These are phyloP conservation scores for Leucoraja erinaceus DNA, from an alignment of 2,113 vertebrate species.

Conservation along the genomic window DNA sequence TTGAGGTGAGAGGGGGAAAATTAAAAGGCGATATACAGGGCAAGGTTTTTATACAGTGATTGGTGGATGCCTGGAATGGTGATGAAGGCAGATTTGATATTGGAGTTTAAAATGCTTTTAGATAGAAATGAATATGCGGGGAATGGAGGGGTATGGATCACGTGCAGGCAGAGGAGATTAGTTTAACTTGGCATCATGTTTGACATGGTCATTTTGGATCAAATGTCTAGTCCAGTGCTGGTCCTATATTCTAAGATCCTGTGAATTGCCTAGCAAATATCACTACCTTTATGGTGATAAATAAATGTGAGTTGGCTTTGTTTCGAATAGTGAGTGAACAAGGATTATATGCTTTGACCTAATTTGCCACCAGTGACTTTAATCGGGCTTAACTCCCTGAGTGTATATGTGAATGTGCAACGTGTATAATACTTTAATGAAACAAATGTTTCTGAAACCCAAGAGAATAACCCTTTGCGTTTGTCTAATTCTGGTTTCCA, in stretches of 20 bases:
- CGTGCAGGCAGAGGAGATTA: too few relatives aligned
- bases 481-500: neutral
- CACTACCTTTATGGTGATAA: neutral
- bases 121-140: too few relatives aligned
- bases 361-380: neutral
- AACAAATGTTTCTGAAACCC: neutral
- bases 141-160: too few relatives aligned
- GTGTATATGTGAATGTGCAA: neutral
- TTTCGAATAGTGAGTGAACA: neutral
- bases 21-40: too few relatives aligned
- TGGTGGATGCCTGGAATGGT: too few relatives aligned
- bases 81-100: too few relatives aligned
- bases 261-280: neutral
- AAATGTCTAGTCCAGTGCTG: too few relatives aligned
- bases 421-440: neutral
- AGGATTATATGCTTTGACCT: neutral
- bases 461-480: neutral
- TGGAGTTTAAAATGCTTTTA: too few relatives aligned
- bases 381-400: neutral
- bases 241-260: neutral
- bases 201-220: too few relatives aligned
- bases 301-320: neutral
- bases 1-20: too few relatives aligned
- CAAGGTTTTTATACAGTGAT: too few relatives aligned
- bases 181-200: too few relatives aligned